Evolutionary conservation across 2,888 invertebrate species (phyloP).

Genomic region (Phengaris alcon): DNA sequence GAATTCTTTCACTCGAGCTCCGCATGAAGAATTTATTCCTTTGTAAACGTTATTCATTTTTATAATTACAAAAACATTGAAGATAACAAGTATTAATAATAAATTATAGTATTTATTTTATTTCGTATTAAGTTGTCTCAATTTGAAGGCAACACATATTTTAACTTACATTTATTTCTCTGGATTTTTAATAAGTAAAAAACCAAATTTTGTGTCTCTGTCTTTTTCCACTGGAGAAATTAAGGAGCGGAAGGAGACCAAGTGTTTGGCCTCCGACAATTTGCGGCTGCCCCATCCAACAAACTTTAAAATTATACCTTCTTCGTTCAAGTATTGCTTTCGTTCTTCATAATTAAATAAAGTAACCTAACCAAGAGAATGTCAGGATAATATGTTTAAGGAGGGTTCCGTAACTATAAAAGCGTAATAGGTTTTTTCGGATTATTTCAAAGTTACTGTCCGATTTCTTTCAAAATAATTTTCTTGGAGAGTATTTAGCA

Average conservation of each 20-base stretch:
- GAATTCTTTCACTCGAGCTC: not conserved
- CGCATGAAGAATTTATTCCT: not conserved
- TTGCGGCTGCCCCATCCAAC: not conserved
- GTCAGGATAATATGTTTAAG: too few species aligned
- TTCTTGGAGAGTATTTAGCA: too few species aligned
- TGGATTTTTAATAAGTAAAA: not conserved
- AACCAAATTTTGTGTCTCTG: not conserved
- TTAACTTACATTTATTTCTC: not conserved
- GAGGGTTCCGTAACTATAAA: too few species aligned
- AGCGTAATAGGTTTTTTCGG: too few species aligned
- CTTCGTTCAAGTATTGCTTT: not conserved
- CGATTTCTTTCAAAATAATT: too few species aligned
- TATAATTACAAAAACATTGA: not conserved
- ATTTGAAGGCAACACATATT: too few species aligned
- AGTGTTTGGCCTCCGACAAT: not conserved
- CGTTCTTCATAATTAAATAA: too few species aligned
- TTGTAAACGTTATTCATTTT: slow-evolving; percentile 2
- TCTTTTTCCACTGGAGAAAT: not conserved
- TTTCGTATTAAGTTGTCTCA: too few species aligned
- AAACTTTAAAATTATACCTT: not conserved
- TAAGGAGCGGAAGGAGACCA: not conserved
- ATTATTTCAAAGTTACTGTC: too few species aligned
- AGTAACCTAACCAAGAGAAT: too few species aligned
- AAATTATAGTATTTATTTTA: too few species aligned
- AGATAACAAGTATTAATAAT: too few species aligned